Evolutionary conservation across 2,888 invertebrate genomes (phyloP).

Genomic region (Phengaris alcon): DNA sequence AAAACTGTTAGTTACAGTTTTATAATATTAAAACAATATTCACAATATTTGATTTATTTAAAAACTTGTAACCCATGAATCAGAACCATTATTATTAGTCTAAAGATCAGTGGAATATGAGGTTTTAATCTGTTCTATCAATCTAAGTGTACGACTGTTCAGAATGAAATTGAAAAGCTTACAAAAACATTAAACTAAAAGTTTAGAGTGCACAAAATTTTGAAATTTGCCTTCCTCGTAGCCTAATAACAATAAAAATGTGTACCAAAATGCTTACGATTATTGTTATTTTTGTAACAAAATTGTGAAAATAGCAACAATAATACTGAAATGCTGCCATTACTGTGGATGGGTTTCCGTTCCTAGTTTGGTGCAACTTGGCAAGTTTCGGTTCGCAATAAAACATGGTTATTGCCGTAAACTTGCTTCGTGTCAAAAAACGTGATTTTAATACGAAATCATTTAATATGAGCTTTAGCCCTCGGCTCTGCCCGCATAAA

Average conservation of each 20-base stretch:
- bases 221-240: neutral
- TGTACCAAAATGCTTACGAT: constrained; percentile 21
- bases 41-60: no score
- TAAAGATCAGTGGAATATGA: no score
- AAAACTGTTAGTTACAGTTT: no score
- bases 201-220: neutral
- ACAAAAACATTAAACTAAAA: neutral
- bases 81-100: no score
- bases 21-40: no score
- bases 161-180: neutral
- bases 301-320: constrained; percentile 5
- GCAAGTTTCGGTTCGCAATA: constrained; percentile 49
- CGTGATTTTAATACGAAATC: no score
- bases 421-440: neutral
- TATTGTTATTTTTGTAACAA: constrained; percentile 26
- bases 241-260: constrained; percentile 23
- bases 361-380: constrained; percentile 16
- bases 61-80: no score
- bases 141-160: neutral
- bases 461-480: no score
- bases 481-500: no score
- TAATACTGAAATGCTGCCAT: constrained; percentile 13
- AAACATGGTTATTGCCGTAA: constrained; percentile 50
- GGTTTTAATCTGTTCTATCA: no score
- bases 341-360: constrained; percentile 19